Evolutionary conservation across 2,113 vertebrate genomes (phyloP), one percentile per base, ranked within the genome.

Genomic region (Indri indri): DNA sequence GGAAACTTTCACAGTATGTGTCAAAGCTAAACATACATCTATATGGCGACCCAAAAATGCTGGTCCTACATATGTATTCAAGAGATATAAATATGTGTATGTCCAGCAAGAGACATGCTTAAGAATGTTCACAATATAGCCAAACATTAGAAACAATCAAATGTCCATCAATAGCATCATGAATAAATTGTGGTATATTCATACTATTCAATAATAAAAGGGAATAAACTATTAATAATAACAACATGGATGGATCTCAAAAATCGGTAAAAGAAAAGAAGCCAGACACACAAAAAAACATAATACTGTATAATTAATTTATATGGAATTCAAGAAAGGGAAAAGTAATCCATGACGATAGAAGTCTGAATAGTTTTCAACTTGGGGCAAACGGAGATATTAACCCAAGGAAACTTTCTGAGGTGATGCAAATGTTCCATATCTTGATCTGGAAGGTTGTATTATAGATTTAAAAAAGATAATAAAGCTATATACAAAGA

Each of bases 181-280:
- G 14, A 68, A 73, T 77, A 90, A 80, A 42, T 14, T 82, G 16
- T 52, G n/a, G 23, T 37, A 42, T 18, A 57, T 66, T 88, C n/a
- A 84, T 34, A 89, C 10, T 61, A 91, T 23, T 89, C 27, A 80
- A 71, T 50, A 80, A 61, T 27, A 91, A 91, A 70, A 95, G 45
- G 93, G 45, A 74, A 70, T 82, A 42, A 89, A 86, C 27, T 63
- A 90, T 37, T 77, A 96, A 66, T 74, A 96, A n/a, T 50, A 91
- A 91, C 5, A 87, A 90, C 61, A 81, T 32, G 18, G 34, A 85
- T 61, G 37, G 25, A 88, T 73, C 30, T 95, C 30, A 96, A 96
- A 92, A 76, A 84, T 82, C 74, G 47, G 13, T 34, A 37, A 45
- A 95, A 42, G 14, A 85, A 90, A 96, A 94, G 63, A 88, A 94